Base-by-base conservation (phyloP, 2,113 vertebrate species). In the Myanophis thanlyinensis region DNA sequence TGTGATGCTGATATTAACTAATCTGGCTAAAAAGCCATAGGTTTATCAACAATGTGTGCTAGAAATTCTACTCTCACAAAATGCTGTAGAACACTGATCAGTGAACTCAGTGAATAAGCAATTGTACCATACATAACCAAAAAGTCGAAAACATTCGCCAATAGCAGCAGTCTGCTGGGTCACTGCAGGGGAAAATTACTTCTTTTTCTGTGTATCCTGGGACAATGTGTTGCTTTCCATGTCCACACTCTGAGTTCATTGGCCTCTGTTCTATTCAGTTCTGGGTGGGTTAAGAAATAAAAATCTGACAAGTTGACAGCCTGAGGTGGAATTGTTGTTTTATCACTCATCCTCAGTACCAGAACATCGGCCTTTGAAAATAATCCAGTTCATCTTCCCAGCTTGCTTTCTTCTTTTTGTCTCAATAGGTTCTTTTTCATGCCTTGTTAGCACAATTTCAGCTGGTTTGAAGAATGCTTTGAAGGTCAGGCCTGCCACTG, bases 401-500 rank as follows among this genome's bases (percentile, higher is more conserved):
- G 44, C 88, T 30, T 84, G 22, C 23, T 87, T 15, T 56, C 90
- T 51, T 51, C 59, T 25, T 84, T 92, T 80, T 90, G 54, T 47
- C 4, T 30, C 20, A 22, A 30, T 20, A 85, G 89, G 92, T 86
- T 40, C 48, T 30, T 93, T 91, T 91, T 46, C 67, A 53, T 1
- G 85, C 73, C 0, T 0, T 51, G 52, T 59, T 40, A 90, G 94
- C 80, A 93, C 62, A 51, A 93, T 90, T 1, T 4, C 5, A 48
- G 48, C 73, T 84, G 0, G 5, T 51, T 0, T 90, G 86, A 91
- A 92, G 67, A 89, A 92, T 0, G 20, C 47, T 47, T 85, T 93
- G 93, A 90, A 94, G 90, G 89, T 89, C 80, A 87, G 85, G 9
- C 93, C 80, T 90, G 62, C 52, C 46, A 53, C 54, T 2, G 11